Conservation (phyloP, 2,888 invertebrate genomes). For the Melangyna quadrimaculata region DNA sequence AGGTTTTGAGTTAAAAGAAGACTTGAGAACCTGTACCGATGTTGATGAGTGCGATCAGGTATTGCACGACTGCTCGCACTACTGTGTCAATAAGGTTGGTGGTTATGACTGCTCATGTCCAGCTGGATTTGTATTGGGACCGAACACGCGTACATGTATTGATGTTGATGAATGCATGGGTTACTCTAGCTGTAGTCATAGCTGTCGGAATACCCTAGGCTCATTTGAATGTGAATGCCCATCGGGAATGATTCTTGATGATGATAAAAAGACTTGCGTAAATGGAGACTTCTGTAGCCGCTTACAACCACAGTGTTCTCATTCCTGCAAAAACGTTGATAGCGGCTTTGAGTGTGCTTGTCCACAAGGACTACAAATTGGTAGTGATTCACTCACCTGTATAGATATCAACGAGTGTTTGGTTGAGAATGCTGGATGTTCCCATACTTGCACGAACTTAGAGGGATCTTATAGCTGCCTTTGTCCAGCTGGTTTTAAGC, state of each 20-base stretch:
- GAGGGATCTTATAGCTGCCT: constrained; percentile 77
- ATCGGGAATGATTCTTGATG: constrained; percentile 76
- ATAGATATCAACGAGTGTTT: constrained; percentile 82
- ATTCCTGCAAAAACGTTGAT: constrained; percentile 83
- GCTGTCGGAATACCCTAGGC: constrained; percentile 81
- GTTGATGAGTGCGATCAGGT: constrained; percentile 81
- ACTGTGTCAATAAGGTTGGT: constrained; percentile 83
- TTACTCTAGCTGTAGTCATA: constrained; percentile 75
- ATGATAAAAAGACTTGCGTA: constrained; percentile 80
- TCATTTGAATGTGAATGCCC: constrained; percentile 83
- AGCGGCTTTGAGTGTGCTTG: constrained; percentile 83
- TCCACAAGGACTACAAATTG: constrained; percentile 79
- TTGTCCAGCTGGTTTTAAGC: constrained; percentile 81
- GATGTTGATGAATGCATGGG: constrained; percentile 78
- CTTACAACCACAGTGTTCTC: constrained; percentile 82
- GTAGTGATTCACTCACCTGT: constrained; percentile 80
- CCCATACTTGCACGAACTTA: constrained; percentile 80
- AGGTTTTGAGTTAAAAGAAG: constrained; percentile 78
- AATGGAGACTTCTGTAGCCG: constrained; percentile 75
- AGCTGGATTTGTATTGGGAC: constrained; percentile 80
- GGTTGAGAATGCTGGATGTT: constrained; percentile 78
- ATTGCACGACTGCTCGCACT: constrained; percentile 81
- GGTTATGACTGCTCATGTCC: constrained; percentile 83
- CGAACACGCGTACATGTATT: constrained; percentile 75
- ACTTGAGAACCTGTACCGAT: constrained; percentile 80